phyloP scores from a whole-genome alignment of 2,113 vertebrate species.

The Camelus dromedarius region DNA sequence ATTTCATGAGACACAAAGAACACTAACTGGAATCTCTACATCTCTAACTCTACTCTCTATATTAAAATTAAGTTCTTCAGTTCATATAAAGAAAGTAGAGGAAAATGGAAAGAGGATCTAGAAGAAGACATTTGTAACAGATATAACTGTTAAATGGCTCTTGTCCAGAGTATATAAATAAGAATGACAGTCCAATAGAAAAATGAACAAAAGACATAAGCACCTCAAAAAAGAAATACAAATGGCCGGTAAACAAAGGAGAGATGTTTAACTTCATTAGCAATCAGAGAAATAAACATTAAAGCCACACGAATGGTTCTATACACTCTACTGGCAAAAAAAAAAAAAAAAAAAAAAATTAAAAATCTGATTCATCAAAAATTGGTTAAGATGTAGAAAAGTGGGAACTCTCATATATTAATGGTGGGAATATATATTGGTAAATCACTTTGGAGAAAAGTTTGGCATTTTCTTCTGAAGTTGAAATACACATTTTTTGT shows the following conservation, averaged over 20 bases:
- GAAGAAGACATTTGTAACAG: not conserved
- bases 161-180: not conserved
- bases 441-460: conserved; percentile 7
- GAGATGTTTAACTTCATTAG: conserved; percentile 14
- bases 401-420: not conserved
- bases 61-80: conserved; percentile 31
- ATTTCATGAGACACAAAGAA: not conserved
- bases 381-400: not conserved
- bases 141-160: not conserved
- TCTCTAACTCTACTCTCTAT: not conserved
- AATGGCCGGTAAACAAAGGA: not conserved
- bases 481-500: not conserved
- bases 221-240: not conserved
- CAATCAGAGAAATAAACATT: not conserved
- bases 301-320: not conserved
- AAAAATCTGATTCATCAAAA: not conserved
- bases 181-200: not conserved
- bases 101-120: not conserved
- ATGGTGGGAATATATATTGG: not conserved
- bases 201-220: not conserved
- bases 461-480: not conserved
- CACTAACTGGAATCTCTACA: not conserved
- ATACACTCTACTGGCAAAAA: not conserved
- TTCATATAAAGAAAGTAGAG: not conserved
- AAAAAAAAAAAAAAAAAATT: conserved; percentile 12